Base-by-base conservation (phyloP, 2,888 invertebrate genomes). In the Cheilosia soror region DNA sequence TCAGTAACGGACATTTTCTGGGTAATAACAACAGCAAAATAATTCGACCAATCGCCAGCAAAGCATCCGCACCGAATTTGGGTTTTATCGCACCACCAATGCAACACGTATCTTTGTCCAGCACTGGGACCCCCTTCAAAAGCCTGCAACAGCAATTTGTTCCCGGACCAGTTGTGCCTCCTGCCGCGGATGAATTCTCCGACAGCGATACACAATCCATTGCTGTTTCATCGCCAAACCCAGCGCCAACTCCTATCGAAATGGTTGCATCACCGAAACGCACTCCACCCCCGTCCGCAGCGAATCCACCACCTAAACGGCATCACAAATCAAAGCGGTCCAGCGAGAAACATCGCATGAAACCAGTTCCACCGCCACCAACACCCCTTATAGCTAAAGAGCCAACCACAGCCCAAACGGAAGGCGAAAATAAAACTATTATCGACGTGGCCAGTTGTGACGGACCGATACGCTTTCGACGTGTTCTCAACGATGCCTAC, bases 381-480 rank as follows among this genome's bases (percentile, higher is more conserved):
- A 27, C 87, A 25, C 31, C 80, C 5, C 66, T 75, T 69, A 72
- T 88, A 29, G 88, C 89, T 4, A 89, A 89, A 69, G 89, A 89
- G 11, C 88, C 89, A 2, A 88, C 89, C 2, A 88, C 88, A 71
- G 87, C 88, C 6, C 72, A 58, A 63, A 13, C 31, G n/a, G 75
- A 76, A 60, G 20, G 40, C 37, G 80, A 84, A 73, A 80, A 84
- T 47, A 94, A 94, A 90, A 95, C 96, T 0, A 95, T 97, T 1
- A 93, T 97, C 81, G 97, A 98, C 91, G 94, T 97, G n/a, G 98
- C 97, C 0, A 97, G 96, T 86, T 98, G 98, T 92, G 98, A 98
- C 91, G 98, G 98, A 0, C 98, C 98, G 0, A 97, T 98, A 0
- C 94, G 96, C 31, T 96, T 98, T 92, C 96, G 96, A 88, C 94